phyloP scores from a whole-genome alignment of 2,113 vertebrate species.

The Antechinus stuartii region DNA sequence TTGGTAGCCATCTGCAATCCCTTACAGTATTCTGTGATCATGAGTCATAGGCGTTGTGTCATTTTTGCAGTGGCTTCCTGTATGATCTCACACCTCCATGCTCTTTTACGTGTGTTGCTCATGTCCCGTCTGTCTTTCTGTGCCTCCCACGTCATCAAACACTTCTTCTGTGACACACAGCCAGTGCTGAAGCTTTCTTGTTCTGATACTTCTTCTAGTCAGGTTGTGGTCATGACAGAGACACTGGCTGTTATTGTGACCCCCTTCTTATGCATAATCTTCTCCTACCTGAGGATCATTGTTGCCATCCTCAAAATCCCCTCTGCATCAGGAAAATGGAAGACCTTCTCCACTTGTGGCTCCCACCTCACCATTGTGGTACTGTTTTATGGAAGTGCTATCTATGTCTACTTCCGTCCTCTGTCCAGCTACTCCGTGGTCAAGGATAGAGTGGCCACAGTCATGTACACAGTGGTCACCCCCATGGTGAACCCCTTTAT shows the following conservation, averaged over 20 bases:
- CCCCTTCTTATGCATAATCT: conserved; percentile 66
- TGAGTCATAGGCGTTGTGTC: conserved; percentile 38
- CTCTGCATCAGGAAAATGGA: conserved; percentile 60
- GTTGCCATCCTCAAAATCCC: conserved; percentile 62
- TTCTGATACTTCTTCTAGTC: conserved; percentile 65
- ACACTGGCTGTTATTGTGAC: conserved; percentile 65
- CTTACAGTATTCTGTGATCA: conserved; percentile 56
- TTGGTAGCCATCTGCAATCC: conserved; percentile 75
- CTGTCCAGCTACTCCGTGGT: conserved; percentile 75
- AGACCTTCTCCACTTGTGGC: conserved; percentile 76
- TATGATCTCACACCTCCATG: conserved; percentile 65
- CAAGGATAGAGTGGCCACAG: conserved; percentile 66
- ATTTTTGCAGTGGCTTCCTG: conserved; percentile 62
- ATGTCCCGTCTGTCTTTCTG: conserved; percentile 73
- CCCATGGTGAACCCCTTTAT: conserved; percentile 78
- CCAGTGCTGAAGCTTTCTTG: conserved; percentile 76
- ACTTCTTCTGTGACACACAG: conserved; percentile 75
- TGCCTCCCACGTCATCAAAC: conserved; percentile 64
- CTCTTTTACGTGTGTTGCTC: conserved; percentile 61
- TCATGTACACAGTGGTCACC: conserved; percentile 74
- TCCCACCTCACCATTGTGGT: conserved; percentile 69
- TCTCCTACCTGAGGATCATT: conserved; percentile 72
- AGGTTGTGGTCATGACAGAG: conserved; percentile 65
- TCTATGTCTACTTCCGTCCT: conserved; percentile 78
- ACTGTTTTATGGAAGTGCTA: conserved; percentile 65